phyloP scores from a whole-genome alignment of 2,888 invertebrate genomes.

The Myathropa florea region DNA sequence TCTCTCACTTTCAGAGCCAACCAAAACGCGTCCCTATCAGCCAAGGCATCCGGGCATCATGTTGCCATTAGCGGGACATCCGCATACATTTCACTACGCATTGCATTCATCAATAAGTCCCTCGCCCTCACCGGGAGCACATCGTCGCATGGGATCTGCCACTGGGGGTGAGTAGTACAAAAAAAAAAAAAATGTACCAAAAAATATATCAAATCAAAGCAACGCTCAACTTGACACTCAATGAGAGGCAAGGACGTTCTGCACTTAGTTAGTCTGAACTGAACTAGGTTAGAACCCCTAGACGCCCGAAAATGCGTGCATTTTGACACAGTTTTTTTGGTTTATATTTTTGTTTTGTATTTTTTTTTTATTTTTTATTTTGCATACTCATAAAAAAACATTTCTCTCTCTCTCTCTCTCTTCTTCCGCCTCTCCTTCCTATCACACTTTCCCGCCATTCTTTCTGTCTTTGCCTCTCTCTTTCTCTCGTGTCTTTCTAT shows the following conservation, averaged over 20 bases:
- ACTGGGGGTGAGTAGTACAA: slow-evolving; percentile 77
- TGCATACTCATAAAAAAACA: too few species aligned
- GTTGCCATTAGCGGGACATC: slow-evolving; percentile 83
- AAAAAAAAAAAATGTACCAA: neutral
- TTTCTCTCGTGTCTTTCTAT: neutral
- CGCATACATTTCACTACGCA: slow-evolving; percentile 74
- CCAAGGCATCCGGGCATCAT: slow-evolving; percentile 85
- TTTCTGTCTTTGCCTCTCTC: neutral
- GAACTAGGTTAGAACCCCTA: too few species aligned
- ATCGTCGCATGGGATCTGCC: slow-evolving; percentile 84
- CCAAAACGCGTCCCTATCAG: slow-evolving; percentile 93
- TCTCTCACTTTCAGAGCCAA: slow-evolving; percentile 93
- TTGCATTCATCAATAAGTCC: slow-evolving; percentile 74
- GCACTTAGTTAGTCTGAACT: neutral
- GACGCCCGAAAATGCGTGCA: too few species aligned
- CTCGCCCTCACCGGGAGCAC: slow-evolving; percentile 82
- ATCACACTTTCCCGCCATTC: too few species aligned
- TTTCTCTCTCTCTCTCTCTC: slow-evolving; percentile 8
- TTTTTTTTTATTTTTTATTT: too few species aligned
- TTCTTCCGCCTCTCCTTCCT: neutral
- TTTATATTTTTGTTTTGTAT: too few species aligned
- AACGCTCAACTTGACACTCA: too few species aligned
- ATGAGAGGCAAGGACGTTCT: neutral
- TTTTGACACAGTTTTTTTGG: too few species aligned
- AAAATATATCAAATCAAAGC: neutral